These are phyloP conservation scores for Tokudaia tokunoshimensis DNA, from an alignment of 2,797 vertebrate species.

Conservation along the genomic window DNA sequence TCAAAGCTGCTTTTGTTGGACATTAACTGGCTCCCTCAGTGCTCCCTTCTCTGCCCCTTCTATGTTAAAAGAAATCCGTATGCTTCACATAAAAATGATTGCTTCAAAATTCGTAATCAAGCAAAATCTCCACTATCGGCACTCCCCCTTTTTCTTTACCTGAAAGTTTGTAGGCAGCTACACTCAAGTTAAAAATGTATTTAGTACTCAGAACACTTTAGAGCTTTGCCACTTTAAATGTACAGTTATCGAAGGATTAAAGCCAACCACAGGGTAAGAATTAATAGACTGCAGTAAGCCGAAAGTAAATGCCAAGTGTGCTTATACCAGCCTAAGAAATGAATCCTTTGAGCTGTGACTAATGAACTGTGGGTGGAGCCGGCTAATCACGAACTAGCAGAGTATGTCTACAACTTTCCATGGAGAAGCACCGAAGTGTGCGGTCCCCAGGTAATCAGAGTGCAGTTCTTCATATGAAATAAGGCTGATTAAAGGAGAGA, in stretches of 20 bases:
- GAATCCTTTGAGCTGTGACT: slow-evolving; percentile 63
- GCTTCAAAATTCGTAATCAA: slow-evolving; percentile 56
- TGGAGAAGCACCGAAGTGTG: neutral
- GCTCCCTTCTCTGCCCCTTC: slow-evolving; percentile 2
- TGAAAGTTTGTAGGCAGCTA: slow-evolving; percentile 25
- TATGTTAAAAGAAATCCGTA: slow-evolving; percentile 57
- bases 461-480: slow-evolving; percentile 50
- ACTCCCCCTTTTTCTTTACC: slow-evolving; percentile 58
- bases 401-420: slow-evolving; percentile 32
- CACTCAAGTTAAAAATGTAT: slow-evolving; percentile 42
- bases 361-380: slow-evolving; percentile 40
- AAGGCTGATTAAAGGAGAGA: slow-evolving; percentile 58
- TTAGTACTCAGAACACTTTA: slow-evolving; percentile 50
- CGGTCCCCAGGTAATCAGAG: slow-evolving; percentile 8
- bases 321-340: slow-evolving; percentile 34
- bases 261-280: slow-evolving; percentile 68
- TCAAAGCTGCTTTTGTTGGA: slow-evolving; percentile 53
- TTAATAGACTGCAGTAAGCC: slow-evolving; percentile 55
- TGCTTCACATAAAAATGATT: slow-evolving; percentile 48
- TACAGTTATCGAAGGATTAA: slow-evolving; percentile 68
- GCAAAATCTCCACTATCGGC: slow-evolving; percentile 42
- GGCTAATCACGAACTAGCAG: neutral
- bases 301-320: slow-evolving; percentile 63
- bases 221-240: slow-evolving; percentile 37
- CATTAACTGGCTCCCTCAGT: slow-evolving; percentile 41